A percentile compares a stretch with the other conserved stretches of the same genome.
Conservation (phyloP, 92 coral and sea anemone species). For the Porites divaricata region DNA sequence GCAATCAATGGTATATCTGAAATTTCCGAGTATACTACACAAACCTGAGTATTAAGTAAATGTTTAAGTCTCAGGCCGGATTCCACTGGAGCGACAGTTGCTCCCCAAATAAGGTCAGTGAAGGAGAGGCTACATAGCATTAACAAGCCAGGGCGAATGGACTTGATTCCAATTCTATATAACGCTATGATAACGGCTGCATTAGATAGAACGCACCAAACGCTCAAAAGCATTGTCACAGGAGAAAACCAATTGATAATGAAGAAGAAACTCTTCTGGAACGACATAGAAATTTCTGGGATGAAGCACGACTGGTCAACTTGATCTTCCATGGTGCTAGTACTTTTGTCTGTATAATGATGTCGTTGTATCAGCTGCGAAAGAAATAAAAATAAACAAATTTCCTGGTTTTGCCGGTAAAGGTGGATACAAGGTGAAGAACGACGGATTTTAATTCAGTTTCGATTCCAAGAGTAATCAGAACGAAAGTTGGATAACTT, state of each 20-base stretch:
- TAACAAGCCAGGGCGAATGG: slow-evolving; percentile 4
- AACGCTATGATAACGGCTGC: slow-evolving; percentile 6
- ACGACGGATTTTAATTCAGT: no score
- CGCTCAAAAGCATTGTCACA: background rate
- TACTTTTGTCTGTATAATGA: background rate
- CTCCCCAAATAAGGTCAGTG: slow-evolving; percentile 11
- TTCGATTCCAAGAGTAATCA: no score
- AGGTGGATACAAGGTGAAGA: background rate
- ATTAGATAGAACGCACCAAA: slow-evolving; percentile 9
- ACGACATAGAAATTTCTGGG: background rate
- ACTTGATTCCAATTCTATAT: background rate
- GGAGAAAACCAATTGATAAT: background rate
- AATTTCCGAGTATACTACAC: slow-evolving; percentile 4
- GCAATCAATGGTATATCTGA: background rate
- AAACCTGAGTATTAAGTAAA: background rate
- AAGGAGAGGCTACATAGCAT: slow-evolving; percentile 4
- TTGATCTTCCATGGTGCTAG: background rate
- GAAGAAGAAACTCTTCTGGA: slow-evolving; percentile 1
- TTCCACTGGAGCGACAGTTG: background rate
- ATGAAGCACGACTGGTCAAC: background rate
- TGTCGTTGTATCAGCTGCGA: background rate
- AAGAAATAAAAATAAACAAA: background rate
- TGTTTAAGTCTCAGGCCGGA: background rate
- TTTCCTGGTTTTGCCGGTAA: background rate
- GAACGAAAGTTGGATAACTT: no score